Base-by-base conservation (phyloP, 1,140 invertebrate genomes). In the Drosophila pachea region DNA sequence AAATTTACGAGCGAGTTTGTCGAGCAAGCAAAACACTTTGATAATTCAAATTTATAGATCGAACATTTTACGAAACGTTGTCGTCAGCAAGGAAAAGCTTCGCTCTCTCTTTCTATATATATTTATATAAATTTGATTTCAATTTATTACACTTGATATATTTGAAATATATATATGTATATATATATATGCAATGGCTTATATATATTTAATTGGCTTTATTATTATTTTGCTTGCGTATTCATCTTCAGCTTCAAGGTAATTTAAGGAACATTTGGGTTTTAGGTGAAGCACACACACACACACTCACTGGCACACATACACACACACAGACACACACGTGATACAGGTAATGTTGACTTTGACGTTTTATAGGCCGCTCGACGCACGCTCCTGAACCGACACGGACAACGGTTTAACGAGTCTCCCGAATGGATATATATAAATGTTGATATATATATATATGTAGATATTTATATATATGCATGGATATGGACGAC, bases 201-300 rank as follows among this genome's bases (percentile, higher is more conserved):
- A 14, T 14, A 42, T 42, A 11, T 14, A 42, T 42, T 12, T 42
- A 42, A 42, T 42, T 42, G 40, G 14, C 36, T 54, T 40, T 42
- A 31, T 69, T 68, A 56, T 35, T 31, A 47, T 38, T 49, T 29
- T 32, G 6, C 16, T 36, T 32, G 6, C 22, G 48, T 70, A 47
- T 52, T 73, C 64, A 53, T 32, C 33, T 71, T 74, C 61, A 86
- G 73, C 66, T 70, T 74, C 40, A 86, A 86, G 81, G 77, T 86
- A 86, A 75, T 77, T 81, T 86, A 74, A 86, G 81, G 76, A 86
- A 86, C 81, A 82, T 81, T 86, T 74, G 82, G 71, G 70, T 86
- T 75, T 84, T 72, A 70, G 63, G 63, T 64, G 68, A 65, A 47
- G 56, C 70, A 63, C 66, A 59, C 31, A 53, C 29, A 49, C 40